These are phyloP conservation scores for Solea solea DNA, from an alignment of 2,113 vertebrate species.

Conservation along the genomic window DNA sequence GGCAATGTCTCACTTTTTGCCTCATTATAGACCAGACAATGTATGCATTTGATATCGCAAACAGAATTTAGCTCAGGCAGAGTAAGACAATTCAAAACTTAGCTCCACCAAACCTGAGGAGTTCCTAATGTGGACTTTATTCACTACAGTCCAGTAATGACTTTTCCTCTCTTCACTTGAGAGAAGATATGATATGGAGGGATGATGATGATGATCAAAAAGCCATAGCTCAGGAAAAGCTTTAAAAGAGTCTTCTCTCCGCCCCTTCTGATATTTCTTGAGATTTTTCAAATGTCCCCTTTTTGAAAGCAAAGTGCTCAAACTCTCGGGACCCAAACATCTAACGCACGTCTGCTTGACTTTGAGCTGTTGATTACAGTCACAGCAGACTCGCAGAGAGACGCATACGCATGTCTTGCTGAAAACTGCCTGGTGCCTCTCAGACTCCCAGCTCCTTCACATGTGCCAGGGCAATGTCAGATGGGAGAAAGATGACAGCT, in stretches of 20 bases:
- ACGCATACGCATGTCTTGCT: slow-evolving; percentile 3
- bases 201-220: background rate
- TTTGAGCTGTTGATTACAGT: slow-evolving; percentile 48
- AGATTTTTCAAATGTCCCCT: slow-evolving; percentile 34
- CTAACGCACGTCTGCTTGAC: slow-evolving; percentile 15
- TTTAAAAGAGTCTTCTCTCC: background rate
- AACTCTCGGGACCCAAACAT: background rate
- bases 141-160: background rate
- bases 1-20: background rate
- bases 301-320: slow-evolving; percentile 13
- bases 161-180: background rate
- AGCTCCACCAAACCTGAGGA: background rate
- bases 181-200: slow-evolving; percentile 11
- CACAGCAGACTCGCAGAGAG: background rate
- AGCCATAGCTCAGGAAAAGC: background rate
- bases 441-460: slow-evolving; percentile 27
- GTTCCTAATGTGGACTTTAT: background rate
- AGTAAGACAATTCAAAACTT: background rate
- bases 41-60: background rate
- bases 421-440: slow-evolving; percentile 33
- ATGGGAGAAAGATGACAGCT: slow-evolving; percentile 64
- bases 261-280: slow-evolving; percentile 28
- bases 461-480: slow-evolving; percentile 50
- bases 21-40: background rate
- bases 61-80: slow-evolving; percentile 3